Evolutionary conservation across 1,140 invertebrate genomes (phyloP).

Genomic region (Drosophila parabipectinata): DNA sequence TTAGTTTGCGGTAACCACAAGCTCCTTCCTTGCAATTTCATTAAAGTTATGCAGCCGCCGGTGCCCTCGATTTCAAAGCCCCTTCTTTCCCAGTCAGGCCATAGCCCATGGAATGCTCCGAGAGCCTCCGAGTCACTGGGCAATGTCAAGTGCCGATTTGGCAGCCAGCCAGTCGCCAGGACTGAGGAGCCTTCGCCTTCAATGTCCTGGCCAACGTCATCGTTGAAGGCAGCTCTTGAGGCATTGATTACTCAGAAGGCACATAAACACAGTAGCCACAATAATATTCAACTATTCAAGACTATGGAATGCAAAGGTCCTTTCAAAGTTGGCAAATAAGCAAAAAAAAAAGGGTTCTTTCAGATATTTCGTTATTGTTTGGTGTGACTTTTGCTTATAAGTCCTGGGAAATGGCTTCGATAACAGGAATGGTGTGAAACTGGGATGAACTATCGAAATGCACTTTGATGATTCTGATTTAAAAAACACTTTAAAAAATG

Average conservation of each 20-base stretch:
- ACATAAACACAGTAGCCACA: constrained; percentile 16
- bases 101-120: constrained; percentile 11
- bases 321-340: background rate
- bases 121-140: constrained; percentile 44
- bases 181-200: constrained; percentile 46
- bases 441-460: background rate
- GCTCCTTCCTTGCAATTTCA: constrained; percentile 56
- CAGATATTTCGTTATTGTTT: too few relatives aligned
- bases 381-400: too few relatives aligned
- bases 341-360: too few relatives aligned
- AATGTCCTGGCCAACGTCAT: constrained; percentile 33
- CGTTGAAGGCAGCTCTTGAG: constrained; percentile 45
- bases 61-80: constrained; percentile 1
- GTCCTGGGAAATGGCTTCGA: too few relatives aligned
- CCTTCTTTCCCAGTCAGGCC: background rate
- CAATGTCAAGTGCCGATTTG: constrained; percentile 70
- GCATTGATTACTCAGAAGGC: constrained; percentile 24
- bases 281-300: constrained; percentile 1
- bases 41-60: constrained; percentile 60
- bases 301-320: background rate
- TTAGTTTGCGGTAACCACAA: constrained; percentile 33
- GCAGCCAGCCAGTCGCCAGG: constrained; percentile 56
- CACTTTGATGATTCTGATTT: background rate
- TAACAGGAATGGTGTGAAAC: too few relatives aligned
- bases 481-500: too few relatives aligned